These are phyloP conservation scores for Heliothis subflexa DNA, from an alignment of 1,140 invertebrate species.

Conservation along the genomic window DNA sequence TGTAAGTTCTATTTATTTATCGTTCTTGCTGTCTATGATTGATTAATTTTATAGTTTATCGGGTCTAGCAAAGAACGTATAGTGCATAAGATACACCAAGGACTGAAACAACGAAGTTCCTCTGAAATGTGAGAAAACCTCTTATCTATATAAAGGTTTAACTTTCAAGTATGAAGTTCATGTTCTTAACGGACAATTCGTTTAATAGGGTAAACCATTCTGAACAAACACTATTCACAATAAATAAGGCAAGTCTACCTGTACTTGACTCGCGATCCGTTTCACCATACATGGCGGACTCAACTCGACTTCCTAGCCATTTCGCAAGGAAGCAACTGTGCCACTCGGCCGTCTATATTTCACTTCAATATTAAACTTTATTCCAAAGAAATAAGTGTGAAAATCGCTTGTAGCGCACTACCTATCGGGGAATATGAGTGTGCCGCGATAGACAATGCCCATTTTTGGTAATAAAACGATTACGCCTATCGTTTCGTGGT, in stretches of 20 bases:
- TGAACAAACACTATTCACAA: background rate
- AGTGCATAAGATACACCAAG: too few relatives aligned
- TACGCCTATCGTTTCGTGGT: slow-evolving; percentile 50
- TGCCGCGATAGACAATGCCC: slow-evolving; percentile 47
- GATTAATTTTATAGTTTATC: too few relatives aligned
- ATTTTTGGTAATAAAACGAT: slow-evolving; percentile 57
- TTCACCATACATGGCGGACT: slow-evolving; percentile 54
- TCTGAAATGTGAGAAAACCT: too few relatives aligned
- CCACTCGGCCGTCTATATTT: slow-evolving; percentile 47
- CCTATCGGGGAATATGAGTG: background rate
- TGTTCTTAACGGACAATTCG: background rate
- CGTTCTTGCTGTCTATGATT: too few relatives aligned
- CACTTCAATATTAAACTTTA: slow-evolving; percentile 19
- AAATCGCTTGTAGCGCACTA: background rate
- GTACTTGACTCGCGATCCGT: slow-evolving; percentile 52
- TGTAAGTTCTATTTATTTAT: too few relatives aligned
- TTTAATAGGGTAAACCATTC: background rate
- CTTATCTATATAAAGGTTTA: too few relatives aligned
- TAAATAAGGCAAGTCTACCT: slow-evolving; percentile 32
- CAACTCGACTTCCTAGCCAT: slow-evolving; percentile 51
- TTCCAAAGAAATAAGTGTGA: background rate
- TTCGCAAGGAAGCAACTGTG: slow-evolving; percentile 55
- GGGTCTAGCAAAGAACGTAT: too few relatives aligned
- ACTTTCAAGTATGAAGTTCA: background rate
- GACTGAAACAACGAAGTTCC: too few relatives aligned